Base-by-base conservation (phyloP, 35 echinoderm and acorn worm genomes). In the Stichopus chloronotus region DNA sequence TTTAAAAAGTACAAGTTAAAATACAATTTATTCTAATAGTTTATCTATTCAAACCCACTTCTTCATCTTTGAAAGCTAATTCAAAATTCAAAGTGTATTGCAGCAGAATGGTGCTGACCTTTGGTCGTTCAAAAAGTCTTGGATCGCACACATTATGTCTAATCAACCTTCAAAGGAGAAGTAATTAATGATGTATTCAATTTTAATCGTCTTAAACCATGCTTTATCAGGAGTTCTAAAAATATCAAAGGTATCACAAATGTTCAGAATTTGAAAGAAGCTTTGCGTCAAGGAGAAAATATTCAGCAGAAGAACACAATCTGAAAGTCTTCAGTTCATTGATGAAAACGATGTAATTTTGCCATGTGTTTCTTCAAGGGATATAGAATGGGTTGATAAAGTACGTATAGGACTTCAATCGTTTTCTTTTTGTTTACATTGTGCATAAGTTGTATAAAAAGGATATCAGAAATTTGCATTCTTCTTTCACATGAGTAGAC, bases 11-110 rank as follows among this genome's bases (percentile, higher is more conserved):
- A 1, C 0, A 43, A 43, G 30, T 43, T 43, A 43, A 43, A 43
- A 43, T 43, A 43, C 30, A 43, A 43, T 43, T 43, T 0, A 43
- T 43, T 43, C 93, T 91, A 24, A 78, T 79, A 54, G 86, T 94
- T 0, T 94, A 94, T 53, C 57, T 94, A 5, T 94, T 56, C 56
- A 91, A 94, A 78, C 88, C 93, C 6, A 94, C 88, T 21, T 94
- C 88, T 21, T 94, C 88, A 8, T 94, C 93, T 10, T 23, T 94
- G 57, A 91, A 88, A 56, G 88, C 88, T 61, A 94, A 94, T 74
- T 94, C 93, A 9, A 91, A 94, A 94, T 74, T 94, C 93, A 9
- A 91, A 86, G 54, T 72, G 79, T 76, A 94, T 94, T 68, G 78
- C 93, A 69, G 93, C 93, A 65, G 93, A 91, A 94, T 94, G 88